Evolutionary conservation across 2,888 invertebrate genomes (phyloP).

Genomic region (Actias luna): DNA sequence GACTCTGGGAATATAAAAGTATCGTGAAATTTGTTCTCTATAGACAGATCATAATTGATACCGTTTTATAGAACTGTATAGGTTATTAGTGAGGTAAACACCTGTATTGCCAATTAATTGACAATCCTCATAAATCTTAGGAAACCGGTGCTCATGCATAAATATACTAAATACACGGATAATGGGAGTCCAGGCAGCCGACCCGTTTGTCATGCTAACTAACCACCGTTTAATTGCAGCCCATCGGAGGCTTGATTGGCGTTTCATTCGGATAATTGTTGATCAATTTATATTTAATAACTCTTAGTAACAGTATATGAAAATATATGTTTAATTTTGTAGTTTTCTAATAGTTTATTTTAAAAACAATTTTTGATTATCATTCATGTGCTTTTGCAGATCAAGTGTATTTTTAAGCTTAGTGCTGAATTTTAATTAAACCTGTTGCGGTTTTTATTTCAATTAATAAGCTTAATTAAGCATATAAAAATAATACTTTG

Average conservation of each 20-base stretch:
- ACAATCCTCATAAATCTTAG: constrained; percentile 5
- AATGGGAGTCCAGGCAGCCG: constrained; percentile 35
- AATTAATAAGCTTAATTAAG: too few species aligned
- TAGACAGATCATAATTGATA: too few species aligned
- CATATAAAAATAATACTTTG: too few species aligned
- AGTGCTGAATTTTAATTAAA: too few species aligned
- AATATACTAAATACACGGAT: constrained; percentile 25
- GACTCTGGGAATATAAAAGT: too few species aligned
- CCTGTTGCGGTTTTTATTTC: too few species aligned
- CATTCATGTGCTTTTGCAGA: too few species aligned
- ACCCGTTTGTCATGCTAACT: constrained; percentile 64
- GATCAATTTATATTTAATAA: constrained; percentile 53
- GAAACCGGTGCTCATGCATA: constrained; percentile 8
- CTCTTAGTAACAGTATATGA: constrained; percentile 35
- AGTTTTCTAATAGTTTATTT: too few species aligned
- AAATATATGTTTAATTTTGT: constrained; percentile 11
- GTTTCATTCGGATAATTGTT: constrained; percentile 59
- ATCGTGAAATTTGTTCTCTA: too few species aligned
- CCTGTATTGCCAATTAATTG: not conserved
- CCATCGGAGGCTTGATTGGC: constrained; percentile 55
- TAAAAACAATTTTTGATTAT: too few species aligned
- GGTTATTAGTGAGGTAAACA: not conserved
- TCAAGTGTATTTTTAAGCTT: too few species aligned
- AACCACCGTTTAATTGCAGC: constrained; percentile 52
- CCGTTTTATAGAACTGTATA: not conserved